phyloP scores from a whole-genome alignment of 1,140 invertebrate genomes.

The Tenebrio molitor region DNA sequence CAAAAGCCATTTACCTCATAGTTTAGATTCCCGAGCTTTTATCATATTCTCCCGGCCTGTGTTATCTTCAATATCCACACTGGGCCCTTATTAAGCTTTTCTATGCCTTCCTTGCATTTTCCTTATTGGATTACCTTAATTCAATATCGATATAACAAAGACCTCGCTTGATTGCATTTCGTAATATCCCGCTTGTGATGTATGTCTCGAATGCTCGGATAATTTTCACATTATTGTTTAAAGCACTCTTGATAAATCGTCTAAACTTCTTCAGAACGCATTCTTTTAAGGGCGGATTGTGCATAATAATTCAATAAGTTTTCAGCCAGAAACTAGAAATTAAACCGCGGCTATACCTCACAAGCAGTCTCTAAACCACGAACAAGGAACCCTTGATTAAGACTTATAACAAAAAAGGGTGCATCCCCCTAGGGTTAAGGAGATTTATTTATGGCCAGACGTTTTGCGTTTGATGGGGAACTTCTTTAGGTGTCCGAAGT shows the following conservation, averaged over 20 bases:
- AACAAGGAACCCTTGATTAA: conserved; percentile 30
- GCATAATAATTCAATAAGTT: not conserved
- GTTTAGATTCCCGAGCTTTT: conserved; percentile 43
- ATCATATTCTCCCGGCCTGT: conserved; percentile 39
- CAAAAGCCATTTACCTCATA: conserved; percentile 44
- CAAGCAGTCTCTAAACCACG: conserved; percentile 4
- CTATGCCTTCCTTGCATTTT: conserved; percentile 35
- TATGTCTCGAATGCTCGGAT: conserved; percentile 5
- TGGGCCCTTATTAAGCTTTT: conserved; percentile 44
- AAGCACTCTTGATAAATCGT: conserved; percentile 7
- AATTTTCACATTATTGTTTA: conserved; percentile 15
- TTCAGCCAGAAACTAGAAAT: not conserved
- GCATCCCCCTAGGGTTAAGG: conserved; percentile 2
- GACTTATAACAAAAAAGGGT: conserved; percentile 34
- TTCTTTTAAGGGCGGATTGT: not conserved
- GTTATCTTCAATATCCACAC: conserved; percentile 46
- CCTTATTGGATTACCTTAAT: conserved; percentile 47
- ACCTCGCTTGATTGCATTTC: conserved; percentile 30
- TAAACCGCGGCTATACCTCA: not conserved
- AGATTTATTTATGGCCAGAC: conserved; percentile 19
- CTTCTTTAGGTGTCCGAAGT: not conserved
- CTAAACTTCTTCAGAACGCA: not conserved
- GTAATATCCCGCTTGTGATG: conserved; percentile 1
- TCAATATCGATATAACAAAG: conserved; percentile 45
- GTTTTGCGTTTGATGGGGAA: not conserved